Base-by-base conservation (phyloP, 1,140 invertebrate species). In the Pantala flavescens region DNA sequence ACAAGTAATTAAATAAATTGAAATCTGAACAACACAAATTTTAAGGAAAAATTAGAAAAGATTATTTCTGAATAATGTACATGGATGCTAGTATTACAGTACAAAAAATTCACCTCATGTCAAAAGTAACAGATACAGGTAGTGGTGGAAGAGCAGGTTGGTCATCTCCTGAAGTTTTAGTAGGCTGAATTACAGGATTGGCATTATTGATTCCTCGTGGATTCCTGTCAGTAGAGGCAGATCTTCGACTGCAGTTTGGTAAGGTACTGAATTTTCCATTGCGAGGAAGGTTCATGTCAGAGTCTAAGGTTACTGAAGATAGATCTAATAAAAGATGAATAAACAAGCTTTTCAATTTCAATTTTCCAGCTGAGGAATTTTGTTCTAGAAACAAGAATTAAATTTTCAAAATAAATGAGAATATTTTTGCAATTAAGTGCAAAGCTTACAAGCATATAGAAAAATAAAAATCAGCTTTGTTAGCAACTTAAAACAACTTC, bases 41-140 rank as follows among this genome's bases (percentile, higher is more conserved):
- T n/a, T n/a, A n/a, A n/a, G n/a, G n/a, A n/a, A n/a, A n/a, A n/a
- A n/a, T n/a, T n/a, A n/a, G n/a, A n/a, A n/a, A n/a, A n/a, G n/a
- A n/a, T n/a, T n/a, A n/a, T n/a, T n/a, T n/a, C n/a, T n/a, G n/a
- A n/a, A n/a, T n/a, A n/a, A n/a, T n/a, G n/a, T 36, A 36, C 28
- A 36, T 36, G 9, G 2, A 9, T 36, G 28, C 3, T 36, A 36
- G 28, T 36, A 36, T 36, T 36, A 36, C n/a, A 36, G 9, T 36
- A 36, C 28, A 2, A 36, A 72, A 71, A 23, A 79, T 82, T 81
- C 80, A 93, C 92, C 89, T 91, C 84, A 98, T 93, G 84, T 98
- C 96, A 82, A 93, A 94, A 19, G 92, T 89, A 19, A 98, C 83
- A 16, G 93, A 95, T 77, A 92, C 90, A 0, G 95, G 93, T 55